Percentiles rank a stretch among this genome's conserved stretches.
Evolutionary conservation across 2,113 vertebrate species (phyloP).

Genomic region (Litocranius walleri): DNA sequence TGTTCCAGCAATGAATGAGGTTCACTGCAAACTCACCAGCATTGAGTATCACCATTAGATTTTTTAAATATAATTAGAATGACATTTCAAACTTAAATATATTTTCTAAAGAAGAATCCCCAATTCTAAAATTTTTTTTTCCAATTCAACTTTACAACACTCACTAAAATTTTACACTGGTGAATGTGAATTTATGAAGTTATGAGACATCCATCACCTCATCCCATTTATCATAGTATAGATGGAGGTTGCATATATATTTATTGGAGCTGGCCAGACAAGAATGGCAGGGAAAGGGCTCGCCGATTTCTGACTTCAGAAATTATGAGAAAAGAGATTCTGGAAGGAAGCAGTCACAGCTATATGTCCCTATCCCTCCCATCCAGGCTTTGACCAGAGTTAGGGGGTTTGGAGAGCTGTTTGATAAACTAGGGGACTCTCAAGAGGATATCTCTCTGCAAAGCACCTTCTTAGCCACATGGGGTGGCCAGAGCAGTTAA

Average conservation of each 20-base stretch:
- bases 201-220: neutral
- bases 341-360: neutral
- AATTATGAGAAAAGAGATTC: neutral
- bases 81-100: neutral
- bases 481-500: neutral
- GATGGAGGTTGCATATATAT: neutral
- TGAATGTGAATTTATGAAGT: neutral
- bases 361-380: neutral
- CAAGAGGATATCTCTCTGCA: neutral
- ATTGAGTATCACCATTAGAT: neutral
- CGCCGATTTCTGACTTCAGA: neutral
- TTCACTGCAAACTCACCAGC: neutral
- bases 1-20: neutral
- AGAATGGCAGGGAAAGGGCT: neutral
- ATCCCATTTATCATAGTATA: neutral
- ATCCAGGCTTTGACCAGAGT: neutral
- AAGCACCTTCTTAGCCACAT: neutral
- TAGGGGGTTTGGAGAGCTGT: neutral
- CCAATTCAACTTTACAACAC: neutral
- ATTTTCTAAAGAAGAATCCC: neutral
- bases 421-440: neutral
- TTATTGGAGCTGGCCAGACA: neutral
- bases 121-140: neutral
- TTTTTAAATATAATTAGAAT: neutral
- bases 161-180: neutral